These are phyloP conservation scores for Graptemys geographica DNA, from an alignment of 2,797 vertebrate genomes.

Conservation along the genomic window DNA sequence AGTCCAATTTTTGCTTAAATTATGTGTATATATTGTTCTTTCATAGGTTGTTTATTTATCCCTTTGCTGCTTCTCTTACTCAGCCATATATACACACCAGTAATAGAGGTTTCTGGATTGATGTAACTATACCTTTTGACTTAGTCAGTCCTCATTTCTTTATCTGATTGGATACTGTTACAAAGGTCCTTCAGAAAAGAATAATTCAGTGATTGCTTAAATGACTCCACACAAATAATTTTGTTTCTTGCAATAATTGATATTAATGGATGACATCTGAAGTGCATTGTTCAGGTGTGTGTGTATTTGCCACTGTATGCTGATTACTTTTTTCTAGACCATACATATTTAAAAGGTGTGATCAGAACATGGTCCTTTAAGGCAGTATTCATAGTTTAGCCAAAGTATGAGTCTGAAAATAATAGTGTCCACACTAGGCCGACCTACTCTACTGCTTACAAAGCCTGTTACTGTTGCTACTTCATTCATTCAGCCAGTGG, in stretches of 20 bases:
- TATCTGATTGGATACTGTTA: constrained; percentile 68
- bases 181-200: background rate
- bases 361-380: background rate
- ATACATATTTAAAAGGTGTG: background rate
- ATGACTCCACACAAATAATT: background rate
- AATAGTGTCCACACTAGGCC: background rate
- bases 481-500: background rate
- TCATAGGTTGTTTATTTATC: background rate
- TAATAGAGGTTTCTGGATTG: constrained; percentile 43
- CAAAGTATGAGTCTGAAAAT: background rate
- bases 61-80: background rate
- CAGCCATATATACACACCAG: background rate
- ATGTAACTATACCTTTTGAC: background rate
- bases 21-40: background rate
- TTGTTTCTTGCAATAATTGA: background rate
- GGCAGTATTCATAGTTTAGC: background rate
- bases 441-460: background rate
- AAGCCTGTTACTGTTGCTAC: background rate
- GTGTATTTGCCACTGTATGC: background rate
- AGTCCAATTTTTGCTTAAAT: background rate
- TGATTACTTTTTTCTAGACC: background rate
- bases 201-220: background rate
- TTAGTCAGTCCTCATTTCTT: constrained; percentile 57
- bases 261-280: background rate
- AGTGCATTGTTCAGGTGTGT: background rate